Evolutionary conservation across 2,113 vertebrate genomes (phyloP).

Genomic region (Genyomyrus donnyi): DNA sequence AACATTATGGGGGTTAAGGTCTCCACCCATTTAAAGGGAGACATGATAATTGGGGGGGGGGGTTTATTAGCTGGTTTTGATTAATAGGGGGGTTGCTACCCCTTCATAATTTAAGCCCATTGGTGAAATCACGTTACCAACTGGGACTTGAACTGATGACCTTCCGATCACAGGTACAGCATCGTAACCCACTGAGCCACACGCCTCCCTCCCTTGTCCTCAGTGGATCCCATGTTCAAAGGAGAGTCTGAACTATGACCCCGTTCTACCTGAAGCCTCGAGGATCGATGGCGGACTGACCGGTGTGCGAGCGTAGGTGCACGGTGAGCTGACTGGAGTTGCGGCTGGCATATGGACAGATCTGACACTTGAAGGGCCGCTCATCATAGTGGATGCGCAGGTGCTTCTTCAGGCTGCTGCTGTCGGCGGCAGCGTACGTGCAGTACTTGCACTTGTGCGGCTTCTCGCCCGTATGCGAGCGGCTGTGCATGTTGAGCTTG

Average conservation of each 20-base stretch:
- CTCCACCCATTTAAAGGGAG: too few relatives aligned
- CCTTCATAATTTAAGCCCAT: neutral
- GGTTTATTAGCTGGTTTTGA: too few relatives aligned
- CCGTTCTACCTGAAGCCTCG: neutral
- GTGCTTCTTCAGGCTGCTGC: slow-evolving; percentile 96
- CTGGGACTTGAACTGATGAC: neutral
- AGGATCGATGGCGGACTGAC: slow-evolving; percentile 34
- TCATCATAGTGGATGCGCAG: slow-evolving; percentile 88
- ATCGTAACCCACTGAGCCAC: neutral
- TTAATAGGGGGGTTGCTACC: too few relatives aligned
- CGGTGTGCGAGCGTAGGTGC: slow-evolving; percentile 86
- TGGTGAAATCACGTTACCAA: neutral
- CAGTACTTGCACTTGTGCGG: slow-evolving; percentile 93
- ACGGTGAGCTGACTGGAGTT: slow-evolving; percentile 97
- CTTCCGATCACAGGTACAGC: neutral
- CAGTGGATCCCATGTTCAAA: neutral
- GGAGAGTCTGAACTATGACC: neutral
- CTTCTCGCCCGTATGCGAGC: slow-evolving; percentile 88
- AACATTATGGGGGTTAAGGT: too few relatives aligned
- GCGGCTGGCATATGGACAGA: slow-evolving; percentile 91
- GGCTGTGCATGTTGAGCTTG: slow-evolving; percentile 91
- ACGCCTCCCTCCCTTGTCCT: neutral
- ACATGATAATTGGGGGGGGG: too few relatives aligned
- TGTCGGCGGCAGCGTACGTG: slow-evolving; percentile 84
- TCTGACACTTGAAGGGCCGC: slow-evolving; percentile 92